Conservation (phyloP, 92 coral and sea anemone species). For the Palythoa caribaeorum region DNA sequence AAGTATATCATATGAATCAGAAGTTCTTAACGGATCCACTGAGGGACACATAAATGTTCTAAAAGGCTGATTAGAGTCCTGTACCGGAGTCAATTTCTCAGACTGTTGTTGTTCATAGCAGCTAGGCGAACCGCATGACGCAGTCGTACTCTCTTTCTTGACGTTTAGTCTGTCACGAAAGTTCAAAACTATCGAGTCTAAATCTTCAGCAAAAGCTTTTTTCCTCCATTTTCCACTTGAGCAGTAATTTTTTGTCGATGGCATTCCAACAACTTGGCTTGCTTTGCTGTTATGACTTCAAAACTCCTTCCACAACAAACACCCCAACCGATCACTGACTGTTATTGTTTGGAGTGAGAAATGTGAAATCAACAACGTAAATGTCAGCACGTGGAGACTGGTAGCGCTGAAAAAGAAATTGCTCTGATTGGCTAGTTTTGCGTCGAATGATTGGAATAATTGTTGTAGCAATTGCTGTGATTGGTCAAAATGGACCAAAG, state of each 20-base stretch:
- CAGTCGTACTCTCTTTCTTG: constrained; percentile 57
- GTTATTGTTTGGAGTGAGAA: constrained; percentile 46
- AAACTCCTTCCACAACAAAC: constrained; percentile 8
- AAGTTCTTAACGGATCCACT: constrained; percentile 84
- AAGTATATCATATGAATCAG: constrained; percentile 77
- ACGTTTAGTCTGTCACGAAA: constrained; percentile 88
- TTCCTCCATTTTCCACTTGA: constrained; percentile 75
- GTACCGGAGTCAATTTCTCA: constrained; percentile 13
- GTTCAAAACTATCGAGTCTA: constrained; percentile 83
- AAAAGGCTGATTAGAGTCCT: constrained; percentile 53
- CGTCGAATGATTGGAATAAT: constrained; percentile 65
- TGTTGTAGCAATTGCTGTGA: constrained; percentile 50
- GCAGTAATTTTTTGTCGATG: constrained; percentile 78
- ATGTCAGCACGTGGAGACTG: constrained; percentile 85
- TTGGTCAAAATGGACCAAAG: constrained; percentile 65
- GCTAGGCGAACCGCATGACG: constrained; percentile 23
- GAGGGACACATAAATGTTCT: constrained; percentile 84
- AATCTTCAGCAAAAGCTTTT: constrained; percentile 62
- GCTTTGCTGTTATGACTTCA: not conserved
- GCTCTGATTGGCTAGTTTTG: constrained; percentile 71
- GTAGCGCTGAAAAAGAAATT: constrained; percentile 64
- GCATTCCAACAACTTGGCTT: constrained; percentile 46
- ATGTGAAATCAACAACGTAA: constrained; percentile 30
- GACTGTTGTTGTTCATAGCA: constrained; percentile 33
- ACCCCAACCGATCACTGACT: not conserved